A percentile compares a stretch with the other conserved stretches of the same genome.
phyloP scores from a whole-genome alignment of 2,113 vertebrate genomes.

The Pleuronectes platessa region DNA sequence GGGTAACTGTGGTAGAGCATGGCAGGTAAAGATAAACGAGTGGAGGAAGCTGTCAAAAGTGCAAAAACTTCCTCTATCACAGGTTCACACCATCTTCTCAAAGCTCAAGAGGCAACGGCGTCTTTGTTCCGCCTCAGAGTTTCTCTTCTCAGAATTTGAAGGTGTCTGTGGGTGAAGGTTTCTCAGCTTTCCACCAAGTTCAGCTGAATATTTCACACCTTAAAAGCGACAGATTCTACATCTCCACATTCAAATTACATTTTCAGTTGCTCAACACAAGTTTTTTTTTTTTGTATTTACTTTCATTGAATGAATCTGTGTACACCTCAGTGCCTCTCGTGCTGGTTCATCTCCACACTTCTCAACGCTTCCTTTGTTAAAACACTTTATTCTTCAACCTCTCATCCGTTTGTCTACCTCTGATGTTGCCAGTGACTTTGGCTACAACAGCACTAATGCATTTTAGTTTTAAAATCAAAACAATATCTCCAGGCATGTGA shows the following conservation, averaged over 20 bases:
- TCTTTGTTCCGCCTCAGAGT: not conserved
- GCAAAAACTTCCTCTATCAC: constrained; percentile 11
- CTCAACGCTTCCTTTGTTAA: no score
- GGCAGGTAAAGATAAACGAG: not conserved
- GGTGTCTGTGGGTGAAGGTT: not conserved
- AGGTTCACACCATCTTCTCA: not conserved
- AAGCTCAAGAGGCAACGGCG: not conserved
- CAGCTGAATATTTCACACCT: not conserved
- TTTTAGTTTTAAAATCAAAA: no score
- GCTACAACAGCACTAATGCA: no score
- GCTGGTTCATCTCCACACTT: no score
- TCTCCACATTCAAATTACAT: not conserved
- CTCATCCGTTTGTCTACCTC: not conserved
- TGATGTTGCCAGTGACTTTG: no score
- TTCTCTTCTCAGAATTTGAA: constrained; percentile 24
- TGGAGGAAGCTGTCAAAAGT: not conserved
- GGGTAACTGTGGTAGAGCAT: no score
- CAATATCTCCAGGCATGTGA: no score
- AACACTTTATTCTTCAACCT: not conserved
- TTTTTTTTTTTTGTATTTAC: no score
- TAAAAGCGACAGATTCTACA: not conserved
- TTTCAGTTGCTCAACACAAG: not conserved
- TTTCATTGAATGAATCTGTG: no score
- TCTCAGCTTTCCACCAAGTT: not conserved
- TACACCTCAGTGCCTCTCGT: constrained; percentile 9